Conservation (phyloP, 2,888 invertebrate species). For the Helleia helle region DNA sequence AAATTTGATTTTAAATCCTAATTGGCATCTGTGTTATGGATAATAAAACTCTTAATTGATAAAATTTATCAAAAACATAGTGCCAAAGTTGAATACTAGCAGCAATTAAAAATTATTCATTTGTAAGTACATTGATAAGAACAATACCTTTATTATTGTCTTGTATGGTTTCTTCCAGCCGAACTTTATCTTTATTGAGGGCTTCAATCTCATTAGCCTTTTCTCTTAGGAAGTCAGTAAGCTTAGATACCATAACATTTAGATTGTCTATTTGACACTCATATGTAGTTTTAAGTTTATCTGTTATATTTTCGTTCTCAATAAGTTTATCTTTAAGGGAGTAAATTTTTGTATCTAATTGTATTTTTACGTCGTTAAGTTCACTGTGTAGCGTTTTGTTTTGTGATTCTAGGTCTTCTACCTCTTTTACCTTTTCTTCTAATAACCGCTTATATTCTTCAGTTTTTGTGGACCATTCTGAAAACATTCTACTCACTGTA, state of each 20-base stretch:
- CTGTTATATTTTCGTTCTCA: constrained; percentile 43
- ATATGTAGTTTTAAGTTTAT: constrained; percentile 43
- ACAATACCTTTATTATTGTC: constrained; percentile 36
- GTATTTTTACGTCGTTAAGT: constrained; percentile 39
- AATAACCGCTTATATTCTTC: constrained; percentile 27
- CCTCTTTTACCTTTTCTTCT: constrained; percentile 31
- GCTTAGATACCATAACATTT: constrained; percentile 43
- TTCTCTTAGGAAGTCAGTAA: constrained; percentile 44
- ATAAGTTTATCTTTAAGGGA: constrained; percentile 45
- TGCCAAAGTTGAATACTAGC: too few species aligned
- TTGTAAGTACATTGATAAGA: too few species aligned
- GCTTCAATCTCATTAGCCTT: constrained; percentile 39
- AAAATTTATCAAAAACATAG: too few species aligned
- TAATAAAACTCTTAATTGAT: too few species aligned
- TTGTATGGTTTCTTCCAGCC: constrained; percentile 28
- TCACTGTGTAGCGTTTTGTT: constrained; percentile 37
- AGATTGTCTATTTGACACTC: constrained; percentile 47
- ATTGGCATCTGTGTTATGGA: too few species aligned
- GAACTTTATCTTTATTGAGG: constrained; percentile 37
- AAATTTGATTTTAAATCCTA: too few species aligned
- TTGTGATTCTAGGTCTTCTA: constrained; percentile 34
- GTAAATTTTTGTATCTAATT: constrained; percentile 45
- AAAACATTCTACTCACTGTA: constrained; percentile 13
- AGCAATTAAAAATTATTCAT: too few species aligned
- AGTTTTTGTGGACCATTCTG: constrained; percentile 34